Conservation (phyloP, 2,113 vertebrate species). For the Carassius gibelio region DNA sequence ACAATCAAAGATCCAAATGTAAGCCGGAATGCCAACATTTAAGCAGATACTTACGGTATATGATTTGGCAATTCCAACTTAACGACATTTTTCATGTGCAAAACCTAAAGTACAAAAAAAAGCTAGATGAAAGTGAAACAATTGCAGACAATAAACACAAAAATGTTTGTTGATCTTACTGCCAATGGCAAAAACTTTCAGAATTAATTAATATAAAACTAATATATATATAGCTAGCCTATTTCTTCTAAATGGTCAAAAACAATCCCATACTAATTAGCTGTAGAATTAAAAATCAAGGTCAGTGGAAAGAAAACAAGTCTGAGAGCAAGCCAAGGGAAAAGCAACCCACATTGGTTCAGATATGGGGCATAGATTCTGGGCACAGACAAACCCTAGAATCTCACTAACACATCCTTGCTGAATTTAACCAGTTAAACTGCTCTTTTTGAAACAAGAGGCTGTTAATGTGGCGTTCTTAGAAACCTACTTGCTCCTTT, state of each 20-base stretch:
- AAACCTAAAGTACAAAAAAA: constrained; percentile 65
- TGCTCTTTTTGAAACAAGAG: not conserved
- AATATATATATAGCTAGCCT: too few relatives aligned
- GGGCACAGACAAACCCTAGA: not conserved
- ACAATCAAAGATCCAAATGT: not conserved
- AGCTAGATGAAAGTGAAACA: not conserved
- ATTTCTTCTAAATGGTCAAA: not conserved
- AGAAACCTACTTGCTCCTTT: not conserved
- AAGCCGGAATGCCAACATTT: not conserved
- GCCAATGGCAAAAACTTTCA: not conserved
- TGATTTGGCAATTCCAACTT: constrained; percentile 73
- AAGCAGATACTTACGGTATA: constrained; percentile 68
- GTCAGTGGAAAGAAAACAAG: not conserved
- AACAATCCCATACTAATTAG: not conserved
- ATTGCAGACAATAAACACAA: not conserved
- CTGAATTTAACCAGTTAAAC: not conserved
- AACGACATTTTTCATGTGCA: constrained; percentile 75
- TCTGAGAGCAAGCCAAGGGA: not conserved
- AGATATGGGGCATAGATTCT: not conserved
- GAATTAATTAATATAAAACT: too few relatives aligned
- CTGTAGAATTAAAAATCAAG: not conserved
- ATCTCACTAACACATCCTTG: not conserved
- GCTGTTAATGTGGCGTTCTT: not conserved
- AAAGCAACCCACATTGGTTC: constrained; percentile 23
- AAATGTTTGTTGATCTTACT: not conserved